Percentiles rank a stretch among this genome's conserved stretches.
Evolutionary conservation across 1,140 invertebrate species (phyloP).

Genomic region (Ganaspis sp.): DNA sequence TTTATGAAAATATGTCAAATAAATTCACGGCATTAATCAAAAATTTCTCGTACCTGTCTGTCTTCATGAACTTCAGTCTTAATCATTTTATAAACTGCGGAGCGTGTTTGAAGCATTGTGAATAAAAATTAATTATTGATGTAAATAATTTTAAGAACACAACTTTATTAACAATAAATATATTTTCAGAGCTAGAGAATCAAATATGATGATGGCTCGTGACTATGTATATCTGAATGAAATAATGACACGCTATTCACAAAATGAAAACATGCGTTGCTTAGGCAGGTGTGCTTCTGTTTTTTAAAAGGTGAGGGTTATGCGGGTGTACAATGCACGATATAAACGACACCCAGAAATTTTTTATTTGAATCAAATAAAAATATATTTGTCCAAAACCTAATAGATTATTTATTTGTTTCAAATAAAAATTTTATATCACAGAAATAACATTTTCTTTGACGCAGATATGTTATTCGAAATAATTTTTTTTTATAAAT

Average conservation of each 20-base stretch:
- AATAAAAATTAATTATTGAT: constrained; percentile 4
- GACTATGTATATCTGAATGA: background rate
- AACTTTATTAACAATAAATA: constrained; percentile 1
- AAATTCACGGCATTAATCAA: too few species aligned
- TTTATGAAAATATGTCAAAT: too few species aligned
- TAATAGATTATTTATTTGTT: too few species aligned
- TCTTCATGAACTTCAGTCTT: constrained; percentile 70
- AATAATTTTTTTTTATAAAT: too few species aligned
- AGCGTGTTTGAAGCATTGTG: constrained; percentile 72
- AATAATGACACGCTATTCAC: background rate
- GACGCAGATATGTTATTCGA: too few species aligned
- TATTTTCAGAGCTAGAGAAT: constrained; percentile 26
- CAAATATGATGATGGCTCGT: background rate
- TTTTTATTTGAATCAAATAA: too few species aligned
- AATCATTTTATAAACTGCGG: constrained; percentile 76
- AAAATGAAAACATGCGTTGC: constrained; percentile 64
- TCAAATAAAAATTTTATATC: too few species aligned
- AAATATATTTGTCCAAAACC: too few species aligned
- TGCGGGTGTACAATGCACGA: too few species aligned
- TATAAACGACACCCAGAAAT: too few species aligned
- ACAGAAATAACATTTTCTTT: too few species aligned
- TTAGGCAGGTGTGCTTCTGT: constrained; percentile 58
- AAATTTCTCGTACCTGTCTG: constrained; percentile 61
- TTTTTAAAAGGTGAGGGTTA: constrained; percentile 1
- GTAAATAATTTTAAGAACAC: constrained; percentile 4